phyloP scores from a whole-genome alignment of 2,888 invertebrate genomes.

The Pemphredon lugubris region DNA sequence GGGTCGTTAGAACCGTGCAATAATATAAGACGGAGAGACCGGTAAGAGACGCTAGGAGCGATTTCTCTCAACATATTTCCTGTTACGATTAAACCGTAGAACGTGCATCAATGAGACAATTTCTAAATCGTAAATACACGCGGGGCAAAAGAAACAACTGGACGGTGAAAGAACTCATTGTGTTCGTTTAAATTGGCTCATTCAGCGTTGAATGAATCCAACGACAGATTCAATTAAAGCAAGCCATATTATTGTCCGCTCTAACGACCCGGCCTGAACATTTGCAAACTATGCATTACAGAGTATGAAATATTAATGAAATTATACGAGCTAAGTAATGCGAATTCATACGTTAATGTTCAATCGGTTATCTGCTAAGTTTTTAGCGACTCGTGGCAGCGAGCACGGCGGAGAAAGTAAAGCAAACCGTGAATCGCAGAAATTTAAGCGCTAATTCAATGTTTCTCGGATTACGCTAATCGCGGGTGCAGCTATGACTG shows the following conservation, averaged over 20 bases:
- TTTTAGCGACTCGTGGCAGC: too few species aligned
- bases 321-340: neutral
- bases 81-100: neutral
- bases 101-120: constrained; percentile 1
- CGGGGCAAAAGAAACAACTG: constrained; percentile 24
- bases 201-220: constrained; percentile 47
- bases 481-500: neutral
- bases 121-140: constrained; percentile 11
- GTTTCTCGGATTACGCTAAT: constrained; percentile 43
- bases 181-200: constrained; percentile 46
- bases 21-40: too few species aligned
- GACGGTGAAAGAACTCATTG: constrained; percentile 46
- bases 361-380: constrained; percentile 23
- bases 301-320: neutral
- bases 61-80: too few species aligned
- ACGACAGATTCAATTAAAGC: constrained; percentile 53
- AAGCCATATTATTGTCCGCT: constrained; percentile 28
- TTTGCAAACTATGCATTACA: constrained; percentile 4
- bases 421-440: constrained; percentile 34
- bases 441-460: constrained; percentile 46
- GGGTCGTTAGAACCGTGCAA: too few species aligned
- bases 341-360: constrained; percentile 22
- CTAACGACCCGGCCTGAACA: constrained; percentile 21
- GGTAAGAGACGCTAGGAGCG: too few species aligned
- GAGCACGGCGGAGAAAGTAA: too few species aligned